phyloP scores from a whole-genome alignment of 2,797 vertebrate genomes.

The Rhynchonycteris naso region DNA sequence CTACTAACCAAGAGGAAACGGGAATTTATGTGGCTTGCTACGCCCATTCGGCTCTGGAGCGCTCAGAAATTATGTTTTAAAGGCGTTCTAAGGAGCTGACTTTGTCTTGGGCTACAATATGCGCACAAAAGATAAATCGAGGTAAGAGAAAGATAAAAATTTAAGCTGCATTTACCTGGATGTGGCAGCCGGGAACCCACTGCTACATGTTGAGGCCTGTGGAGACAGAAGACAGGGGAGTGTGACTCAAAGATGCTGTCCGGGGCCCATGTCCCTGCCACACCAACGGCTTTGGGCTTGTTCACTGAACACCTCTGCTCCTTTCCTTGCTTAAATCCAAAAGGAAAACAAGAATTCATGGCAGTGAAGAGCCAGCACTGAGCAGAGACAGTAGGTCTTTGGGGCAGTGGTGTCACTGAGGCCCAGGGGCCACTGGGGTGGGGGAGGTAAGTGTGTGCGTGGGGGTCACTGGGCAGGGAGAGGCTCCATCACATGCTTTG shows the following conservation, averaged over 20 bases:
- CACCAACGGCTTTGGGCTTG: neutral
- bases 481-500: neutral
- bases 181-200: neutral
- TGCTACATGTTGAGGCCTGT: slow-evolving; percentile 74
- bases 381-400: neutral
- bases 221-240: neutral
- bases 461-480: neutral
- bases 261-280: accelerated
- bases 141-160: neutral
- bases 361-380: neutral
- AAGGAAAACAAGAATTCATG: neutral
- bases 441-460: too few species aligned
- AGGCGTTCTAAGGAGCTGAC: neutral
- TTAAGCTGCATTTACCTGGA: slow-evolving; percentile 39
- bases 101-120: neutral
- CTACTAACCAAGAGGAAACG: neutral
- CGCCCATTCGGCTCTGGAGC: too few species aligned
- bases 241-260: neutral
- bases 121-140: neutral
- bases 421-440: neutral
- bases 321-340: neutral
- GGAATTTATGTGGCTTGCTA: accelerated
- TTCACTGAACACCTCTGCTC: neutral
- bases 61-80: accelerated
- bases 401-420: neutral